Base-by-base conservation (phyloP, 2,113 vertebrate genomes). In the Eretmochelys imbricata region DNA sequence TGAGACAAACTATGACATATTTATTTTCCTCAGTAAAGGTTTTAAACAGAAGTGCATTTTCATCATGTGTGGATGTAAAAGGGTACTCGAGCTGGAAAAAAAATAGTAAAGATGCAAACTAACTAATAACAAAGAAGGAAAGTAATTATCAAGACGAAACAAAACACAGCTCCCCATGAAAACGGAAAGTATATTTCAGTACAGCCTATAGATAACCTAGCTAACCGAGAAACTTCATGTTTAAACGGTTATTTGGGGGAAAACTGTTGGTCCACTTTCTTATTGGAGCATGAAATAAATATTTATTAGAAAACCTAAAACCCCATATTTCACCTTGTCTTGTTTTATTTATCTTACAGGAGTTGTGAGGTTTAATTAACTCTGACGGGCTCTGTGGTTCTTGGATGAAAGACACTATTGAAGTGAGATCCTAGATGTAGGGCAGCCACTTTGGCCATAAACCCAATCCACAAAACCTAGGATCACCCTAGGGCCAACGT, bases 111-210 rank as follows among this genome's bases (percentile, higher is more conserved):
- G 25, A 86, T 92, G 55, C 50, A 95, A 95, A 94, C 84, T 97
- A 96, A 91, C 82, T 94, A 75, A 94, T 19, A 81, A 87, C 80
- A 92, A 89, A 50, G 78, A 85, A 88, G 6, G 10, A 92, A 94
- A 88, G 69, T 17, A 94, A 91, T 91, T 46, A 94, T 87, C 57
- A 95, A 46, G 91, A 83, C 87, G 5, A 7, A 88, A 91, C 10
- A 94, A 94, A 93, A 92, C 91, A 38, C 87, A 95, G 83, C 46
- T 94, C 88, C 85, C 95, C 92, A 94, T 78, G 5, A 92, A 96
- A 96, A 38, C 11, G 4, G 38, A 96, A 93, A 96, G 78, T 29
- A 90, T 65, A 89, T 96, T 94, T 95, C 80, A 79, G 10, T 87
- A 81, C 53, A 94, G 88, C 75, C 88, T 53, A 88, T 46, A 1